Conservation (phyloP, 2,797 vertebrate genomes). For the Lithobates sylvaticus region DNA sequence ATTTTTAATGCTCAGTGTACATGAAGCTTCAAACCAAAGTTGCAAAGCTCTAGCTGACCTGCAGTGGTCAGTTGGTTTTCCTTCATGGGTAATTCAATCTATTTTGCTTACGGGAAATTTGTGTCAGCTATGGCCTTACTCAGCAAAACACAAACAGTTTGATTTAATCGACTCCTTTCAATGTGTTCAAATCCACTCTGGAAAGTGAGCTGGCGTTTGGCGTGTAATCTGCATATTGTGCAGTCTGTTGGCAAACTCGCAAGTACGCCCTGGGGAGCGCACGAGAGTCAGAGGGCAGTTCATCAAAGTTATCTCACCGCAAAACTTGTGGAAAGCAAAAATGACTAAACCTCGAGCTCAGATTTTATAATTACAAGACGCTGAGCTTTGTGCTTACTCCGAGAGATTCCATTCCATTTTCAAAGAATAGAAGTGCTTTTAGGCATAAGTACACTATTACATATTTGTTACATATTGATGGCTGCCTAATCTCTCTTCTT, state of each 20-base stretch:
- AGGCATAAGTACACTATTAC: constrained; percentile 12
- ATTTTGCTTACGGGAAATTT: constrained; percentile 23
- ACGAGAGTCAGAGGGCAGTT: constrained; percentile 41
- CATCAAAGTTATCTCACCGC: constrained; percentile 37
- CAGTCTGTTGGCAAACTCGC: constrained; percentile 44
- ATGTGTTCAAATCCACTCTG: constrained; percentile 21
- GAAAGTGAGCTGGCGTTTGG: constrained; percentile 19
- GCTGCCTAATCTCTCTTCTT: constrained; percentile 7
- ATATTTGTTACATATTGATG: neutral
- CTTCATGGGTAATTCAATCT: constrained; percentile 45
- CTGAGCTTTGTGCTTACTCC: neutral
- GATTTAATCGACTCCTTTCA: constrained; percentile 33
- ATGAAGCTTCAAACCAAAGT: neutral
- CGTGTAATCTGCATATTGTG: constrained; percentile 27
- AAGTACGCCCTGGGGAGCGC: constrained; percentile 22
- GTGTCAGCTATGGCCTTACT: constrained; percentile 8
- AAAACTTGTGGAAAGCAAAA: constrained; percentile 44
- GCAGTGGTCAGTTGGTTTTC: constrained; percentile 9
- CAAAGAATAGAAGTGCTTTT: constrained; percentile 21
- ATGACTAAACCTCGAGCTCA: neutral
- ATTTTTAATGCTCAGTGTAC: no score
- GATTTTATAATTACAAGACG: constrained; percentile 9
- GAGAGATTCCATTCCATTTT: constrained; percentile 9
- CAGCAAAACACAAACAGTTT: constrained; percentile 35
- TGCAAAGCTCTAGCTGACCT: neutral